Evolutionary conservation across 1,140 invertebrate species (phyloP), one percentile per base, ranked within the genome.

Genomic region (Hycleus cichorii): DNA sequence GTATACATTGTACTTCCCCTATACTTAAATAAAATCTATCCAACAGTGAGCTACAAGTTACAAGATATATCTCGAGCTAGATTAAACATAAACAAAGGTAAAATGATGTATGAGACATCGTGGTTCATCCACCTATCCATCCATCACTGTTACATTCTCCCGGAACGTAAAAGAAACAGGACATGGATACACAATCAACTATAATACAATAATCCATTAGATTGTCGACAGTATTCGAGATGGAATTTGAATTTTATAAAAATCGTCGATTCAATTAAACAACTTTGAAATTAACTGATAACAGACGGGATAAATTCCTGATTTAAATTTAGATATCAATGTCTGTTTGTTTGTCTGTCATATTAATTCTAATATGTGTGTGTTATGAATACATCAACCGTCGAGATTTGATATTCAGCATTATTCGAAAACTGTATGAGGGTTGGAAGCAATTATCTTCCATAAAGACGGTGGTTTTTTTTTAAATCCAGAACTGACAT

Each of bases 61-160:
- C 32, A 7, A 32, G 32, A 32, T 32, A 56, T 61, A 64, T 64
- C 62, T 57, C 54, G 26, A 55, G 49, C 53, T 63, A 64, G 64
- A 65, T 68, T 64, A 64, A 64, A 60, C 58, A 63, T 64, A 66
- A 66, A 68, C 67, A 65, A 63, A 67, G 64, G 65, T 64, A 64
- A 69, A 67, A 69, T 69, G 66, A 68, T 69, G 64, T 64, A 69
- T 68, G 66, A 62, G 57, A 62, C 59, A 58, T 66, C 65, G 66
- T 38, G 38, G 46, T 55, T 52, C 45, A 39, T 57, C 25, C 50
- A 43, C 27, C 26, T 27, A 48, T 52, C 60, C 60, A 69, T 69
- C 67, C 61, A 69, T 67, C 66, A 67, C 57, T 47, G 66, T 64
- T 64, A 64, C n/a, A 52, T 44, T 25, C 26, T 44, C 59, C 18